Evolutionary conservation across 2,888 invertebrate genomes (phyloP).

Genomic region (Agriopis aurantiaria): DNA sequence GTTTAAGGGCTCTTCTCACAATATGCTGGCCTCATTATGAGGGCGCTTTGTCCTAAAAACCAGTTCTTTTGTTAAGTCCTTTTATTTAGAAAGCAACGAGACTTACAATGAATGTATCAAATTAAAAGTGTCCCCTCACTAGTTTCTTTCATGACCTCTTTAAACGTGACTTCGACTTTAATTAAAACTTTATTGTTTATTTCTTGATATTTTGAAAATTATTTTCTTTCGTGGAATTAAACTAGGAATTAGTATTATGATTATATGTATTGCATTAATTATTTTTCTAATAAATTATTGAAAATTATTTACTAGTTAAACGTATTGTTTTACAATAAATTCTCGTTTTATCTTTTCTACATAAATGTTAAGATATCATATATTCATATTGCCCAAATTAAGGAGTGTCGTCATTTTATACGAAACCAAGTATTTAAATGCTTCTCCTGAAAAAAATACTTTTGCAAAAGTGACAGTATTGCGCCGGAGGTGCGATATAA

Average conservation of each 20-base stretch:
- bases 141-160: slow-evolving; percentile 78
- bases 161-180: slow-evolving; percentile 73
- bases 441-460: no score
- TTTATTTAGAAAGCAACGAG: slow-evolving; percentile 76
- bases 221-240: slow-evolving; percentile 5
- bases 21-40: slow-evolving; percentile 85
- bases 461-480: no score
- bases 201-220: slow-evolving; percentile 1
- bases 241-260: not conserved
- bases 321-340: no score
- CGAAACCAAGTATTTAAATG: no score
- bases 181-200: slow-evolving; percentile 43
- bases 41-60: slow-evolving; percentile 85
- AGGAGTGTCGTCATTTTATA: no score
- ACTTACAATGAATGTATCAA: slow-evolving; percentile 83
- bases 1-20: slow-evolving; percentile 80
- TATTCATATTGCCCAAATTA: no score
- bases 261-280: not conserved
- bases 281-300: no score
- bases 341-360: no score
- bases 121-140: slow-evolving; percentile 71
- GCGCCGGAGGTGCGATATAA: no score
- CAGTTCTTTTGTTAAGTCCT: slow-evolving; percentile 76
- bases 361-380: no score
- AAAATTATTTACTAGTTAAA: not conserved